Conservation (phyloP, 2,797 vertebrate genomes). For the Telmatherina bonti region DNA sequence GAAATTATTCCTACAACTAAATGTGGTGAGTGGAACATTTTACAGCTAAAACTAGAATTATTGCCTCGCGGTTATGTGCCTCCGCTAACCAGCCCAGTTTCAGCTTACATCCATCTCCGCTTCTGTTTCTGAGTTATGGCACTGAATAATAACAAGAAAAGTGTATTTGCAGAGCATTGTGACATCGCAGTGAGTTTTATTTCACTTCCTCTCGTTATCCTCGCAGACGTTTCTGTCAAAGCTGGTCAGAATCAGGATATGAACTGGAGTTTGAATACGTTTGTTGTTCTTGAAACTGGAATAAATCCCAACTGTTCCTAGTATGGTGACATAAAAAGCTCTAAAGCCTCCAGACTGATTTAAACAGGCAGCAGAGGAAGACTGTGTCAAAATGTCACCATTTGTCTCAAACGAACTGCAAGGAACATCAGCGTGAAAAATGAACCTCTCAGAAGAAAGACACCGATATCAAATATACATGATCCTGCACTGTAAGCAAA, state of each 20-base stretch:
- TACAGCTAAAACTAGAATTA: constrained; percentile 15
- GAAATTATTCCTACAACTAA: constrained; percentile 2
- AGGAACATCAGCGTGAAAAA: background rate
- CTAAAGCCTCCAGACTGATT: background rate
- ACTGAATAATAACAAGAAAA: constrained; percentile 3
- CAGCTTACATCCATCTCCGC: constrained; percentile 12
- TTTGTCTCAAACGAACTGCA: background rate
- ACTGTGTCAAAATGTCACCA: background rate
- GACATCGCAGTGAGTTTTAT: background rate
- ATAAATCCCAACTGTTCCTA: background rate
- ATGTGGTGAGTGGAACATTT: constrained; percentile 6
- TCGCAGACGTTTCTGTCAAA: constrained; percentile 9
- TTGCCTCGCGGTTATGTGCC: background rate
- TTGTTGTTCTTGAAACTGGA: no score
- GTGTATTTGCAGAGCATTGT: constrained; percentile 1
- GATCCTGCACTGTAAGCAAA: constrained; percentile 40
- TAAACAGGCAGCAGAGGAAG: background rate
- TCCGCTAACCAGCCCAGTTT: constrained; percentile 4
- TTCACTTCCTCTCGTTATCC: background rate
- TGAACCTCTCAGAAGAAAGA: constrained; percentile 5
- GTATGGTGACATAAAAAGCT: background rate
- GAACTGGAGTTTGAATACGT: background rate
- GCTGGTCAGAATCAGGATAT: background rate
- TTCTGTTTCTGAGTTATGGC: constrained; percentile 1
- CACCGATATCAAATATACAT: constrained; percentile 17